Percentiles rank a stretch among this genome's conserved stretches.
These are phyloP conservation scores for Syrista parreyssii DNA, from an alignment of 2,888 invertebrate species.

Conservation along the genomic window DNA sequence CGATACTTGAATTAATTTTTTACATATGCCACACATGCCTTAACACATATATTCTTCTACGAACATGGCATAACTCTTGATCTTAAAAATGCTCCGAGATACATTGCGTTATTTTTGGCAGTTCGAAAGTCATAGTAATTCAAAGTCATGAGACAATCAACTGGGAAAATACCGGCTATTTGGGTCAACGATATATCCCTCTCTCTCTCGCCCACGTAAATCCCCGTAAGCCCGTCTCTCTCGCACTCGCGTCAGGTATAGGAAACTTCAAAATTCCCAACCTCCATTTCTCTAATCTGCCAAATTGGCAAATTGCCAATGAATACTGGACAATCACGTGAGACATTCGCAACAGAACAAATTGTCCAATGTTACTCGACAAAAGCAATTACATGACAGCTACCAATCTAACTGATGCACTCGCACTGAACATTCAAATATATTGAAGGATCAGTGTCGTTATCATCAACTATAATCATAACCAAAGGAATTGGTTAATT, in stretches of 20 bases:
- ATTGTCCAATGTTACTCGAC: neutral
- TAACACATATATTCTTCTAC: neutral
- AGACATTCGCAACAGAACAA: neutral
- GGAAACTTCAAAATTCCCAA: neutral
- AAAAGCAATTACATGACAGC: neutral
- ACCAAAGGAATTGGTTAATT: neutral
- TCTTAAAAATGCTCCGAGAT: neutral
- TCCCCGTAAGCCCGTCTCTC: neutral
- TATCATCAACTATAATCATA: neutral
- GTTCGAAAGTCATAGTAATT: neutral
- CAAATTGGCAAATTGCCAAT: neutral
- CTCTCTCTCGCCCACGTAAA: too few species aligned
- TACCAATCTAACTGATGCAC: neutral
- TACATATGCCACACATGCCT: neutral
- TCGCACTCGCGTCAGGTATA: neutral
- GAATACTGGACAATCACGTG: neutral
- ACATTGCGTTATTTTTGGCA: neutral
- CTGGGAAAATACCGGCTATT: neutral
- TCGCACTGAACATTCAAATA: neutral
- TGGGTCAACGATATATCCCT: neutral
- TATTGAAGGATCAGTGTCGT: neutral
- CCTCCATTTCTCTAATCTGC: neutral
- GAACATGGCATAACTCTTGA: neutral
- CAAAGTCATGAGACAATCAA: neutral
- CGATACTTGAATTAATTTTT: neutral